Evolutionary conservation across 2,797 vertebrate genomes (phyloP), one percentile per base, ranked within the genome.

Genomic region (Pseudopleuronectes americanus): DNA sequence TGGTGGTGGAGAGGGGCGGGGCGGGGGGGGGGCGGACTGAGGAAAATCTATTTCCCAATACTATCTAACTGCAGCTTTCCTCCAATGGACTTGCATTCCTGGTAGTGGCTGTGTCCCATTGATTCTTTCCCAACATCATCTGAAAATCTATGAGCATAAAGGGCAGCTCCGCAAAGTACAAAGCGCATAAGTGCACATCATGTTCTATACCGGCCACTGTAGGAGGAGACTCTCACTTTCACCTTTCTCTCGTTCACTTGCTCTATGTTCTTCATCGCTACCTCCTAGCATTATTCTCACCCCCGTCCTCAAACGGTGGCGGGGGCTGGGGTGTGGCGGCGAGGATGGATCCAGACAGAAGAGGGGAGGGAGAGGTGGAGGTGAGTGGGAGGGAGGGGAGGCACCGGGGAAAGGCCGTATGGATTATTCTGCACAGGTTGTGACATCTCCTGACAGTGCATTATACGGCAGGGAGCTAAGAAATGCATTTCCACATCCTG

Each of bases 21-120:
- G 17, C n/a, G 55, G 13, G 14, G 26, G 57, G 53, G 64, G 59
- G 14, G 60, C 21, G 43, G 74, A 68, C 83, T 68, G 81, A 86
- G 81, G 76, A 90, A 96, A 96, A 97, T 97, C 96, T 91, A 97
- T 96, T 96, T 95, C 93, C 95, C 95, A 96, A 96, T 96, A 95
- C 84, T 83, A 91, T 87, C 90, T 88, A 92, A 93, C 94, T 90
- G 92, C 92, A 90, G 94, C 94, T 93, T 93, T 94, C 93, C 90
- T 92, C 93, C 93, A 76, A 96, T 95, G 89, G 95, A 96, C 95
- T 93, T 91, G 92, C 93, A 92, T 96, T 96, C 95, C 96, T 96
- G 93, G 91, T 95, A 94, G 93, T 95, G 94, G 90, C 95, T 93
- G 93, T 89, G 78, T 64, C 80, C 84, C 95, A 97, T 96, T 93